A percentile compares a stretch with the other conserved stretches of the same genome.
Conservation (phyloP, 2,113 vertebrate species). For the Ammodytes marinus region DNA sequence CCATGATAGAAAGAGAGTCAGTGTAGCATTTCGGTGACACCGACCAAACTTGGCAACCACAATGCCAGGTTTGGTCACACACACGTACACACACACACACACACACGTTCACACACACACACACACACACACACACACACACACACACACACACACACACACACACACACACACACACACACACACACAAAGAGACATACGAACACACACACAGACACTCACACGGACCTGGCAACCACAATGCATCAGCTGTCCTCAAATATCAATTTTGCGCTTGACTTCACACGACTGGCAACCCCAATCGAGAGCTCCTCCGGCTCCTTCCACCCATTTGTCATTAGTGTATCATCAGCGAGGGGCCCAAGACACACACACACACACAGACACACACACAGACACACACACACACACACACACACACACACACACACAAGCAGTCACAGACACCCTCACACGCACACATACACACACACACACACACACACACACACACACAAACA, state of each 20-base stretch:
- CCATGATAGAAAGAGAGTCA: constrained; percentile 46
- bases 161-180: too few relatives aligned
- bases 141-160: too few relatives aligned
- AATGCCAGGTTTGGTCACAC: too few relatives aligned
- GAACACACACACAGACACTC: too few relatives aligned
- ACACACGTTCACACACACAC: too few relatives aligned
- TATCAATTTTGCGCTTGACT: constrained; percentile 75
- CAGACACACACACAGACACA: neutral
- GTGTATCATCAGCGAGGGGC: constrained; percentile 47
- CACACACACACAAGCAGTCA: neutral
- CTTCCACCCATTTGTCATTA: constrained; percentile 68
- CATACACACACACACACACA: neutral
- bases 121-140: too few relatives aligned
- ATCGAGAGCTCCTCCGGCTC: constrained; percentile 51
- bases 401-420: neutral
- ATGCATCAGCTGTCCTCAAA: constrained; percentile 71
- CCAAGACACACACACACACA: constrained; percentile 7
- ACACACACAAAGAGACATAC: too few relatives aligned
- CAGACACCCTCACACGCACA: neutral
- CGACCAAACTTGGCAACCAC: too few relatives aligned
- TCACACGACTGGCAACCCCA: constrained; percentile 57
- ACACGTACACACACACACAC: too few relatives aligned
- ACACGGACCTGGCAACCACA: constrained; percentile 50
- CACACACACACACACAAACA: neutral
- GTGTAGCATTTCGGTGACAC: constrained; percentile 53